Conservation (phyloP, 2,888 invertebrate species). For the Microctonus hyperodae region DNA sequence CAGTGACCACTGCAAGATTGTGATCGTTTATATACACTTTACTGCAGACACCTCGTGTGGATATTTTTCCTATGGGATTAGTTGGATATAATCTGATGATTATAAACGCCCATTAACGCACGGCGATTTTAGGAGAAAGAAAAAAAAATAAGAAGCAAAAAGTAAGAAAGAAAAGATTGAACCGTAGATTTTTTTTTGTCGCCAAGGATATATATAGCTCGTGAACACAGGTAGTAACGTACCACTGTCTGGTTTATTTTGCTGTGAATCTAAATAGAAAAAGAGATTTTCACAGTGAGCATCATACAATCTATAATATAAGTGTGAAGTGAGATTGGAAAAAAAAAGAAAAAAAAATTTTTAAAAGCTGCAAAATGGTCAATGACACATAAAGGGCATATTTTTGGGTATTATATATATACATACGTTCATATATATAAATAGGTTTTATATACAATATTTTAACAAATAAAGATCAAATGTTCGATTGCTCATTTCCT, state of each 20-base stretch:
- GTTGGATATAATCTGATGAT: slow-evolving; percentile 55
- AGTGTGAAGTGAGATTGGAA: neutral
- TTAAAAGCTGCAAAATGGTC: slow-evolving; percentile 52
- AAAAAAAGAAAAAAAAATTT: no score
- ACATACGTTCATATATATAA: neutral
- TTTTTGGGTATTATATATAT: slow-evolving; percentile 54
- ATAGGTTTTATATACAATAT: no score
- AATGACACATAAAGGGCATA: slow-evolving; percentile 63
- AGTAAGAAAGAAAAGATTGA: neutral
- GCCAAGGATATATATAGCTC: neutral
- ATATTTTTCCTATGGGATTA: slow-evolving; percentile 50
- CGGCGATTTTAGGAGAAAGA: slow-evolving; percentile 26
- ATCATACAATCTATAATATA: neutral
- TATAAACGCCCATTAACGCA: slow-evolving; percentile 57
- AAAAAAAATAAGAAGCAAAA: slow-evolving; percentile 8
- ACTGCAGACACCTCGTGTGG: slow-evolving; percentile 45
- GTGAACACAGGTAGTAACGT: neutral
- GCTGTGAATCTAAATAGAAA: neutral
- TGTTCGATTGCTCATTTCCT: neutral
- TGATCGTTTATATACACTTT: neutral
- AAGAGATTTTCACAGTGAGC: neutral
- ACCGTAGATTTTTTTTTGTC: neutral
- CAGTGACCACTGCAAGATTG: neutral
- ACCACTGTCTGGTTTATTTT: neutral
- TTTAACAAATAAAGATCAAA: neutral